Base-by-base conservation (phyloP, 1,140 invertebrate species). In the Hycleus phaleratus region DNA sequence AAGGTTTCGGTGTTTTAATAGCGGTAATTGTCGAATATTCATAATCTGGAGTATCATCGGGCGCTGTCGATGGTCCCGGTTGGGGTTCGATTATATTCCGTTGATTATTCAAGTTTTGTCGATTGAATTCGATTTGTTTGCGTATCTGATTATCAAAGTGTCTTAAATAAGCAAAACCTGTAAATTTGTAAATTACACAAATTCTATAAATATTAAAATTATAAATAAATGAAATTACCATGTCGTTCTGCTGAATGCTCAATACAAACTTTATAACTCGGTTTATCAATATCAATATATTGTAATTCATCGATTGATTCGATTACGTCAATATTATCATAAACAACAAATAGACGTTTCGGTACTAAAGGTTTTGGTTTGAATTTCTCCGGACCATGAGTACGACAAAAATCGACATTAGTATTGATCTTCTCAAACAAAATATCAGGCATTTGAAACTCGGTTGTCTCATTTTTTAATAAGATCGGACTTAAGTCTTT, bases 301-400 rank as follows among this genome's bases (percentile, higher is more conserved):
- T 42, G 40, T 42, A 42, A 42, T 61, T 85, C 79, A 46, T 81
- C 77, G 3, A 49, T 26, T 0, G 81, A 75, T 45, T 86, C 79
- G 10, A 78, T 79, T 2, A 89, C 80, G 61, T 90, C 85, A n/a
- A 90, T 79, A 61, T 88, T 90, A 57, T 90, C 85, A 63, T 88
- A 85, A 2, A 86, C 78, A 24, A 88, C 75, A 54, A 81, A 86
- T 9, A 88, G 79, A 18, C 85, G 75, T 7, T 84, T 77, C 0
- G 82, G 75, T n/a, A 81, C 77, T 7, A 90, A 65, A 0, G 82
- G 78, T 71, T 87, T 81, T 1, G 76, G 54, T 7, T 61, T 11
- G 3, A 61, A 38, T 56, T 77, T 77, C 4, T 69, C 66, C 9
- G 61, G 63, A 32, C 77, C 77, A 57, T 75, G 70, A 10, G 61